Evolutionary conservation across 2,113 vertebrate genomes (phyloP).

Genomic region (Perca schrenkii): DNA sequence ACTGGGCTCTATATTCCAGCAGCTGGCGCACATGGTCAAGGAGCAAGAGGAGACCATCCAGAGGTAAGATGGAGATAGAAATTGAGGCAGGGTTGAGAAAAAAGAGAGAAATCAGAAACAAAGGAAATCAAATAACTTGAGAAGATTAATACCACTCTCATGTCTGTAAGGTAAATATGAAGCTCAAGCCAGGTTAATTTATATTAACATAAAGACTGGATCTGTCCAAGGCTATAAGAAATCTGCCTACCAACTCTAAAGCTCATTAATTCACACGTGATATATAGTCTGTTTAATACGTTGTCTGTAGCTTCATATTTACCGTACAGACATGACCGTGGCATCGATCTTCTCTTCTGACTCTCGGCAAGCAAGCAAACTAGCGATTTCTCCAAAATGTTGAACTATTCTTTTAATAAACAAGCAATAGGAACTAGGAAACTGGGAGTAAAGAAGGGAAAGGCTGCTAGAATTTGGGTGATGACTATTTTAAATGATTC

Average conservation of each 20-base stretch:
- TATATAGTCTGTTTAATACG: background rate
- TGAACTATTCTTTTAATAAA: background rate
- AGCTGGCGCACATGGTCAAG: conserved; percentile 95
- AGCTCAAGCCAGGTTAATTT: background rate
- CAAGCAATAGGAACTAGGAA: background rate
- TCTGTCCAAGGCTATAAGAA: background rate
- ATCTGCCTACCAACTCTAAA: background rate
- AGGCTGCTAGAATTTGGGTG: background rate
- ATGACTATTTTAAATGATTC: background rate
- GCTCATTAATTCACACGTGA: background rate
- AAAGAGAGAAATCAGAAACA: background rate
- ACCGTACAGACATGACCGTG: background rate
- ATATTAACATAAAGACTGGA: background rate
- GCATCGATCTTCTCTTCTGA: background rate
- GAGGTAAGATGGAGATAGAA: conserved; percentile 81
- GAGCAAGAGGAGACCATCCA: conserved; percentile 94
- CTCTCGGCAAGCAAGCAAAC: background rate
- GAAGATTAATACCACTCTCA: background rate
- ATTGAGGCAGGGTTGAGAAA: background rate
- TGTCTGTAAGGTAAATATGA: background rate
- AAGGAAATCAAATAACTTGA: background rate
- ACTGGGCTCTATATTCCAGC: conserved; percentile 94
- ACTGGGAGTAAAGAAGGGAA: background rate
- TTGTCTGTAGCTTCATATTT: background rate
- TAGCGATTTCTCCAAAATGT: background rate